Conservation (phyloP, 2,113 vertebrate species). For the Apodemus sylvaticus region DNA sequence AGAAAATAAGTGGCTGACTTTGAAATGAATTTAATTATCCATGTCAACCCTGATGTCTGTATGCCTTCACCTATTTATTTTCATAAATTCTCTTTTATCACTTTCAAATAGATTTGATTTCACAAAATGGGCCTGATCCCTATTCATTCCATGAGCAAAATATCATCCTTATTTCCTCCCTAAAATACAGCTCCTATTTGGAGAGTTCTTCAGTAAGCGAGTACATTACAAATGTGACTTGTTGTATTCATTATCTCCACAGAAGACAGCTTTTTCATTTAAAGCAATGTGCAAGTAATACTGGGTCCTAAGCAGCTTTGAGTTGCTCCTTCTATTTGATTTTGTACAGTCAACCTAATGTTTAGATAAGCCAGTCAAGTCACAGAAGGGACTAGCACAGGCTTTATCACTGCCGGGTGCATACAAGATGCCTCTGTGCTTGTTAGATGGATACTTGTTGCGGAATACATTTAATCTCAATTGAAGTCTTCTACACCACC, state of each 20-base stretch:
- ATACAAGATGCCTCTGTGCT: background rate
- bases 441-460: background rate
- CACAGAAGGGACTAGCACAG: background rate
- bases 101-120: constrained; percentile 42
- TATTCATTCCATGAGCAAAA: constrained; percentile 41
- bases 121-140: background rate
- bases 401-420: background rate
- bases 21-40: background rate
- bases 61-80: background rate
- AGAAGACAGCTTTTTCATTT: constrained; percentile 29
- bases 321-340: background rate
- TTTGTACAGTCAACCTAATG: background rate
- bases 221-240: constrained; percentile 34
- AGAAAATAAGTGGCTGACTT: constrained; percentile 11
- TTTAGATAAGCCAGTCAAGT: background rate
- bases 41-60: background rate
- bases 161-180: background rate
- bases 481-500: too few species aligned
- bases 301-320: background rate
- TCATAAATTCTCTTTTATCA: constrained; percentile 29
- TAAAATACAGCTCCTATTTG: background rate
- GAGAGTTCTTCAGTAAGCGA: background rate
- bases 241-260: background rate
- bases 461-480: too few species aligned
- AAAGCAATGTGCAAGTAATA: constrained; percentile 29